These are phyloP conservation scores for Acleris laterana DNA, from an alignment of 2,888 invertebrate species.

Conservation along the genomic window DNA sequence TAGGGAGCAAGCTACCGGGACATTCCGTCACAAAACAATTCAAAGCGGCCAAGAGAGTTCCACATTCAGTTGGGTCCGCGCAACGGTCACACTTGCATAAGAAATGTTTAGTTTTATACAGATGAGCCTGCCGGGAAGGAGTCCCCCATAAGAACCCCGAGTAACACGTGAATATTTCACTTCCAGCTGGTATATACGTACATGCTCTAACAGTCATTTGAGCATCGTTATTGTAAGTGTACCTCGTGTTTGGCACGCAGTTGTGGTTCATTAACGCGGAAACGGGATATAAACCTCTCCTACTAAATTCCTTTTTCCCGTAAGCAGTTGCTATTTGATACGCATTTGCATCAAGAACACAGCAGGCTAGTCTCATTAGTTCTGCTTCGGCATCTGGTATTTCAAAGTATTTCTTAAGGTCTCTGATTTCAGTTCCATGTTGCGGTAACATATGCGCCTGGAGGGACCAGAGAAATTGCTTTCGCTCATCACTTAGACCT, in stretches of 20 bases:
- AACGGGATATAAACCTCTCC: slow-evolving; percentile 87
- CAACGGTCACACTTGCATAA: slow-evolving; percentile 87
- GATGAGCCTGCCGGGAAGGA: slow-evolving; percentile 84
- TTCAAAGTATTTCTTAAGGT: slow-evolving; percentile 77
- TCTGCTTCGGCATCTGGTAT: slow-evolving; percentile 83
- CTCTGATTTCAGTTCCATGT: slow-evolving; percentile 84
- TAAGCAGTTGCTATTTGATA: slow-evolving; percentile 84
- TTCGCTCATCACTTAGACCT: slow-evolving; percentile 73
- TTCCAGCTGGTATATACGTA: slow-evolving; percentile 82
- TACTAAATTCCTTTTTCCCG: slow-evolving; percentile 76
- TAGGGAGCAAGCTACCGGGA: slow-evolving; percentile 82
- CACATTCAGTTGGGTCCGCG: slow-evolving; percentile 87
- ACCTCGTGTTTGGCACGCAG: slow-evolving; percentile 87
- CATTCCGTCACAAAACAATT: slow-evolving; percentile 82
- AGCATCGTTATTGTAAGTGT: slow-evolving; percentile 83
- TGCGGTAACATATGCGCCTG: slow-evolving; percentile 81
- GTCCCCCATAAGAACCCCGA: slow-evolving; percentile 88
- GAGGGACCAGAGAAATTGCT: slow-evolving; percentile 77
- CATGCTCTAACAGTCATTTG: slow-evolving; percentile 86
- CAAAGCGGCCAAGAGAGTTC: slow-evolving; percentile 83
- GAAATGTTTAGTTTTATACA: slow-evolving; percentile 88
- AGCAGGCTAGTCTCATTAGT: slow-evolving; percentile 84
- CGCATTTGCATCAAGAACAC: slow-evolving; percentile 87
- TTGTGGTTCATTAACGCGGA: slow-evolving; percentile 88
- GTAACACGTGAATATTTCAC: slow-evolving; percentile 88